Conservation (phyloP, 2,797 vertebrate species). For the Oophaga sylvatica region DNA sequence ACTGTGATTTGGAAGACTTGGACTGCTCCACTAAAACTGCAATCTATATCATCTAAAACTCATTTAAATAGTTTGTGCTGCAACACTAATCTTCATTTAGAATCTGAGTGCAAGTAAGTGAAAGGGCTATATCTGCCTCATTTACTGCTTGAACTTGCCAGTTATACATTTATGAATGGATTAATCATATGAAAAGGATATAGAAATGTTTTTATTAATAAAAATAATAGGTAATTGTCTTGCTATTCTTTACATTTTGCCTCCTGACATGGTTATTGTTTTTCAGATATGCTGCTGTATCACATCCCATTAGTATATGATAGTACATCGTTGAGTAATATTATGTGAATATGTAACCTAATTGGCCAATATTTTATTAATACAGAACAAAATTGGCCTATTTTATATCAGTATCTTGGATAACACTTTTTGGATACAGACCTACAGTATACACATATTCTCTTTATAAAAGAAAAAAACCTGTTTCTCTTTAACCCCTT, state of each 20-base stretch:
- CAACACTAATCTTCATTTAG: conserved; percentile 54
- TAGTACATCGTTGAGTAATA: neutral
- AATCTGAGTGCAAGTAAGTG: conserved; percentile 5
- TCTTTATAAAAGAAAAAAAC: too few species aligned
- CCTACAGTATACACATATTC: too few species aligned
- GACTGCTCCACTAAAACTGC: neutral
- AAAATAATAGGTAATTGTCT: neutral
- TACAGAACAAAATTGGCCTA: too few species aligned
- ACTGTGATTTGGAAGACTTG: conserved; percentile 6
- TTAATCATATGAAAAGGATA: neutral
- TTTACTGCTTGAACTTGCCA: neutral
- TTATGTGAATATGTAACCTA: too few species aligned
- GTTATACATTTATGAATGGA: neutral
- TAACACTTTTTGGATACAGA: too few species aligned
- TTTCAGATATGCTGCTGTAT: neutral
- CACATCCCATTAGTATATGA: neutral
- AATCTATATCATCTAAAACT: neutral
- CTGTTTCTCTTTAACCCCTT: too few species aligned
- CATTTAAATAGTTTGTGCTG: neutral
- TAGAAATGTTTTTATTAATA: neutral
- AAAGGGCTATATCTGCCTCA: neutral
- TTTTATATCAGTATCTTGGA: too few species aligned
- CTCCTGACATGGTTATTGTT: neutral
- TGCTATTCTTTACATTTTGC: neutral
- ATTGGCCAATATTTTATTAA: too few species aligned